These are phyloP conservation scores for Petrocephalus schoutedeni DNA, from an alignment of 2,797 vertebrate genomes.

Conservation along the genomic window DNA sequence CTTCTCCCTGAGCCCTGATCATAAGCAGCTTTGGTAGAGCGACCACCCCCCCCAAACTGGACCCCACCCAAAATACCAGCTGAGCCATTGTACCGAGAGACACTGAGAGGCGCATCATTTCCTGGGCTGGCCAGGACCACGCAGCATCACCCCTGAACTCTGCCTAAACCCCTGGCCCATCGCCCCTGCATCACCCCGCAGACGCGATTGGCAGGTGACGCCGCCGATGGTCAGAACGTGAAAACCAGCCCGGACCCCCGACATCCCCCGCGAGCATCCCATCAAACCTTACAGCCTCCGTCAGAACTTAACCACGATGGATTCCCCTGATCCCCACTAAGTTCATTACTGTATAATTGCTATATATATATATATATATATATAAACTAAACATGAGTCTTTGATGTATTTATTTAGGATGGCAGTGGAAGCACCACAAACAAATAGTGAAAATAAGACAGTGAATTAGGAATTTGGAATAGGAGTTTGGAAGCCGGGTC, in stretches of 20 bases:
- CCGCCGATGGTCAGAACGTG: not conserved
- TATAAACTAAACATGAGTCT: not conserved
- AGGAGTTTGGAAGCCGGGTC: not conserved
- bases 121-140: not conserved
- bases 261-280: not conserved
- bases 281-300: not conserved
- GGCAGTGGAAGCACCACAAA: not conserved
- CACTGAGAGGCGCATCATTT: not conserved
- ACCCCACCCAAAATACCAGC: not conserved
- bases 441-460: not conserved
- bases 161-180: not conserved
- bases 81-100: not conserved
- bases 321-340: not conserved
- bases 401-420: not conserved
- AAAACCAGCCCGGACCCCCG: not conserved
- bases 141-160: not conserved
- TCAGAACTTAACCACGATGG: not conserved
- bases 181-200: not conserved
- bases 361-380: not conserved
- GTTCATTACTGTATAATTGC: not conserved
- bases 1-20: not conserved
- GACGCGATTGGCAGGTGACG: not conserved
- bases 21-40: not conserved
- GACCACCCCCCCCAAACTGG: not conserved
- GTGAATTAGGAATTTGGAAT: not conserved